Evolutionary conservation across 2,113 vertebrate species (phyloP).

Genomic region (Oplegnathus fasciatus): DNA sequence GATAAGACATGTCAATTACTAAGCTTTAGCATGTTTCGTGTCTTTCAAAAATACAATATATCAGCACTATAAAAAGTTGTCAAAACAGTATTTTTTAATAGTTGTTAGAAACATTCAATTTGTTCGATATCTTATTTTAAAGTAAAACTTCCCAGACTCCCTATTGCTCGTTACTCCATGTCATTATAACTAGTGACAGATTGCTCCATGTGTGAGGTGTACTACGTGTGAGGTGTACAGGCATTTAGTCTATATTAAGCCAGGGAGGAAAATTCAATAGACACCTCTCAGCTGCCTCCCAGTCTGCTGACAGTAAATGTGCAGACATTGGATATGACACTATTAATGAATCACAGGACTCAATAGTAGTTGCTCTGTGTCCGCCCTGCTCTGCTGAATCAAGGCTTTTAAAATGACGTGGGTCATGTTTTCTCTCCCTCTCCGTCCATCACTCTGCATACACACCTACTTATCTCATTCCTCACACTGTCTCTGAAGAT

Average conservation of each 20-base stretch:
- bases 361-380: background rate
- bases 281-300: constrained; percentile 34
- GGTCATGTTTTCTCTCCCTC: constrained; percentile 32
- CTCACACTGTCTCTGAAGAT: constrained; percentile 21
- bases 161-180: background rate
- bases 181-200: background rate
- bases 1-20: background rate
- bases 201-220: background rate
- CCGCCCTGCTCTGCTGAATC: constrained; percentile 48
- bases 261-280: constrained; percentile 41
- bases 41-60: too few relatives aligned
- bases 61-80: background rate
- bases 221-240: constrained; percentile 2
- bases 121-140: background rate
- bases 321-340: constrained; percentile 48
- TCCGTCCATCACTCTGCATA: constrained; percentile 34
- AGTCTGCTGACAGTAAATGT: constrained; percentile 32
- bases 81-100: background rate
- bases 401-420: constrained; percentile 48
- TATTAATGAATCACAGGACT: constrained; percentile 58
- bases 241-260: constrained; percentile 33
- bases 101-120: background rate
- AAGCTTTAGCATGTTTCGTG: background rate
- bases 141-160: background rate
- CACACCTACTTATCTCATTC: constrained; percentile 23